Percentiles rank a stretch among this genome's conserved stretches.
phyloP scores from a whole-genome alignment of 2,113 vertebrate species.

The Callorhinus ursinus region DNA sequence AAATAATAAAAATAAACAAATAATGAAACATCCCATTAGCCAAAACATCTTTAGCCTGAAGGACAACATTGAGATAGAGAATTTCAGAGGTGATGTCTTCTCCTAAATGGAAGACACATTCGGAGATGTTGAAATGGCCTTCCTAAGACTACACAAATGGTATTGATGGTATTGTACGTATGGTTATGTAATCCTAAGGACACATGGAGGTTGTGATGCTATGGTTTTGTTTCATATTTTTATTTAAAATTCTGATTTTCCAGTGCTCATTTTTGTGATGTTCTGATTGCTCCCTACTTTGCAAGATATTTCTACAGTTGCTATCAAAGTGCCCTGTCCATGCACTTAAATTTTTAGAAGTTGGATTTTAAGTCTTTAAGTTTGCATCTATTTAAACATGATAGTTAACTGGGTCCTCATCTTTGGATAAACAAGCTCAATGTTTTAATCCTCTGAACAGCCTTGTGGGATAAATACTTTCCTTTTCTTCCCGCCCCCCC shows the following conservation, averaged over 20 bases:
- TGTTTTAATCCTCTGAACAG: background rate
- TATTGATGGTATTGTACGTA: background rate
- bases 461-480: background rate
- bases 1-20: too few species aligned
- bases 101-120: background rate
- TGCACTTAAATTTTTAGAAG: background rate
- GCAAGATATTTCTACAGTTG: background rate
- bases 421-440: background rate
- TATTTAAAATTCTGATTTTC: constrained; percentile 44
- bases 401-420: background rate
- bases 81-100: background rate
- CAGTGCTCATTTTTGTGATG: background rate
- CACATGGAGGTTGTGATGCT: background rate
- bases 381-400: background rate
- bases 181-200: background rate
- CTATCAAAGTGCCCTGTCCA: background rate
- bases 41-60: background rate
- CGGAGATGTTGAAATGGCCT: background rate
- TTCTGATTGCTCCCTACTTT: background rate
- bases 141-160: background rate
- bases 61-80: background rate
- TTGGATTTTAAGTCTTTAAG: constrained; percentile 30
- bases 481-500: background rate
- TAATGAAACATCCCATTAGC: background rate
- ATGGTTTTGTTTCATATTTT: constrained; percentile 41